Evolutionary conservation across 1,140 invertebrate species (phyloP).

Genomic region (Neocloeon triangulifer): DNA sequence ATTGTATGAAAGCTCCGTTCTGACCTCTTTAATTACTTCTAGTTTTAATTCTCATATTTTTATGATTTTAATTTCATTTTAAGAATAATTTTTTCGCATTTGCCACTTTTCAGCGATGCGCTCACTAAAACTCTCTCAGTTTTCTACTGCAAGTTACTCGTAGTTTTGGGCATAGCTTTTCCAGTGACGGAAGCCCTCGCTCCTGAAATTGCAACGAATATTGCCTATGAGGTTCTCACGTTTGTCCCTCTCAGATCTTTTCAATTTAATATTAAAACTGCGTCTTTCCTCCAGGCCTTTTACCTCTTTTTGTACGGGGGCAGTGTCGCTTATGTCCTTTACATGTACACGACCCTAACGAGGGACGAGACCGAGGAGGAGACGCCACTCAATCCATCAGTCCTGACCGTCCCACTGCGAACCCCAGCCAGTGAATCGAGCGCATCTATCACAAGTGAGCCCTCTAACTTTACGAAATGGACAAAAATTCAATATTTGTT

Average conservation of each 20-base stretch:
- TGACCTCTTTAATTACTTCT: too few species aligned
- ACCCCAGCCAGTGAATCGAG: too few species aligned
- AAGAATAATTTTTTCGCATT: too few species aligned
- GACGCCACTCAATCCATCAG: too few species aligned
- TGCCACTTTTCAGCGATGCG: slow-evolving; percentile 8
- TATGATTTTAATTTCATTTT: too few species aligned
- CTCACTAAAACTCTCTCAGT: slow-evolving; percentile 17
- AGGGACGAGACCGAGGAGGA: not conserved
- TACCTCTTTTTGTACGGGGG: slow-evolving; percentile 28
- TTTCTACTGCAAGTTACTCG: slow-evolving; percentile 24
- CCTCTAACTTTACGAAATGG: not conserved
- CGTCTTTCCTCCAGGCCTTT: slow-evolving; percentile 19
- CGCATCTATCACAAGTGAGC: not conserved
- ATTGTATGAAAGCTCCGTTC: too few species aligned
- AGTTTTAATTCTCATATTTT: too few species aligned
- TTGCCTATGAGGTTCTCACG: slow-evolving; percentile 21
- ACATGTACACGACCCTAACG: slow-evolving; percentile 15
- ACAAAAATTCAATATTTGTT: too few species aligned
- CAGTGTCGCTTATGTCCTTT: slow-evolving; percentile 26
- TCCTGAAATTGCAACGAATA: slow-evolving; percentile 14
- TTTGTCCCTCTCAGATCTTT: slow-evolving; percentile 1
- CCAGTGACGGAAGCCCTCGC: slow-evolving; percentile 22
- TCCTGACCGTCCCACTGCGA: too few species aligned
- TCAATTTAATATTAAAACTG: not conserved
- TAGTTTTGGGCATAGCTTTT: slow-evolving; percentile 23